Conservation (phyloP, 2,113 vertebrate species). For the Thermophis baileyi region DNA sequence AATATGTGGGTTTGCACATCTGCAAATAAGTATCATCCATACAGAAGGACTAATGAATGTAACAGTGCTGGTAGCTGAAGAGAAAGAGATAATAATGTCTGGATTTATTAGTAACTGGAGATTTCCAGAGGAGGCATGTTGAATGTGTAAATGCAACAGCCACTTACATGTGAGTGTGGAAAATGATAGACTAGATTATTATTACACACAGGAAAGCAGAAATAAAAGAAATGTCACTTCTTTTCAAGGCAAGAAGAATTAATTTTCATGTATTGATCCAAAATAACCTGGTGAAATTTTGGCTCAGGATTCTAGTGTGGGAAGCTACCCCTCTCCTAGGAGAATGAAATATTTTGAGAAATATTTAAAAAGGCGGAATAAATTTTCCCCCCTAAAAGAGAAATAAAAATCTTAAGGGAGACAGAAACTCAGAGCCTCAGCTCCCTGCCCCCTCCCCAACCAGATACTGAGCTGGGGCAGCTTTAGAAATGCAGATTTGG, state of each 20-base stretch:
- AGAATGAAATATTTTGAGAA: no score
- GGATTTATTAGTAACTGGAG: background rate
- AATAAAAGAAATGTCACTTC: background rate
- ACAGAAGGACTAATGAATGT: background rate
- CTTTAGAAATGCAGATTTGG: no score
- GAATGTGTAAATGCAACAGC: background rate
- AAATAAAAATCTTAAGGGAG: no score
- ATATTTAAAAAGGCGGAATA: no score
- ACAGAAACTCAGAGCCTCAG: no score
- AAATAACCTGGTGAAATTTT: background rate
- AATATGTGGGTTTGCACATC: background rate
- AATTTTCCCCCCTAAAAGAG: no score
- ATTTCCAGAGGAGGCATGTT: background rate
- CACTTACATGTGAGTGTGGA: background rate
- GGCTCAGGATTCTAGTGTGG: background rate
- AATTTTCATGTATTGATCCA: no score
- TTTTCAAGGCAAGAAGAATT: background rate
- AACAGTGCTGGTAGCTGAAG: background rate
- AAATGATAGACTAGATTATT: background rate
- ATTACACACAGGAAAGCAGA: background rate
- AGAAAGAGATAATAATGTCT: background rate
- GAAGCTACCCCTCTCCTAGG: no score
- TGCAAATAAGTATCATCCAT: background rate
- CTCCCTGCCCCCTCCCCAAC: no score
- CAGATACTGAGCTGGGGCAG: no score